Evolutionary conservation across 53 echinoderm and acorn worm species (phyloP).

Genomic region (Temnopleurus reevesii): DNA sequence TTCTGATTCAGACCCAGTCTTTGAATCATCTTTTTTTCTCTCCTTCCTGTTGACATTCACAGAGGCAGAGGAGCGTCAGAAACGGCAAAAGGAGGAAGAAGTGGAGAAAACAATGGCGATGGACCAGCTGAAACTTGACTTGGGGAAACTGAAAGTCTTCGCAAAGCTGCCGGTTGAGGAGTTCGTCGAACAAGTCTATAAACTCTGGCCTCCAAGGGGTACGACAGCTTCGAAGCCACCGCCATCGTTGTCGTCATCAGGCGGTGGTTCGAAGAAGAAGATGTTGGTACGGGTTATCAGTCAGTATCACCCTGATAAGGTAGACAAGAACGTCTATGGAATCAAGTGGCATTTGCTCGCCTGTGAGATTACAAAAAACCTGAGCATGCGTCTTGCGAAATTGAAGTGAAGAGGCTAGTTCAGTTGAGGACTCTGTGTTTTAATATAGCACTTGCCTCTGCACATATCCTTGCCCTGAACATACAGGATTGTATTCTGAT

Average conservation of each 20-base stretch:
- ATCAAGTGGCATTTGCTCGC: constrained; percentile 34
- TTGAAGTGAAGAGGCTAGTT: neutral
- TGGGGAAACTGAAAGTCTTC: neutral
- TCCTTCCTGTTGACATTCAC: neutral
- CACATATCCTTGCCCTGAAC: too few species aligned
- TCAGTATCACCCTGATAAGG: constrained; percentile 53
- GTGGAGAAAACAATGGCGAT: neutral
- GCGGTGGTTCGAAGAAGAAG: neutral
- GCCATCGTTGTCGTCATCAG: neutral
- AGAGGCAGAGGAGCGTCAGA: neutral
- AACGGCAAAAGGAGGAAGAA: neutral
- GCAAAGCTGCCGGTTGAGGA: neutral
- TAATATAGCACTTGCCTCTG: too few species aligned
- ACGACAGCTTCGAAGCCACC: neutral
- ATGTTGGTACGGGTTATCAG: constrained; percentile 9
- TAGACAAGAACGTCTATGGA: constrained; percentile 16
- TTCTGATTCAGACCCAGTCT: too few species aligned
- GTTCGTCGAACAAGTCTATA: neutral
- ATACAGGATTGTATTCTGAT: too few species aligned
- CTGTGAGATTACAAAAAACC: constrained; percentile 46
- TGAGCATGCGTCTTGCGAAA: neutral
- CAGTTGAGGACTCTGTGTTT: too few species aligned
- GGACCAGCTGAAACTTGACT: neutral
- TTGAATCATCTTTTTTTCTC: too few species aligned
- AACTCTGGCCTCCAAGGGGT: neutral